phyloP scores from a whole-genome alignment of 2,888 invertebrate genomes.

The Cerastoderma edule region DNA sequence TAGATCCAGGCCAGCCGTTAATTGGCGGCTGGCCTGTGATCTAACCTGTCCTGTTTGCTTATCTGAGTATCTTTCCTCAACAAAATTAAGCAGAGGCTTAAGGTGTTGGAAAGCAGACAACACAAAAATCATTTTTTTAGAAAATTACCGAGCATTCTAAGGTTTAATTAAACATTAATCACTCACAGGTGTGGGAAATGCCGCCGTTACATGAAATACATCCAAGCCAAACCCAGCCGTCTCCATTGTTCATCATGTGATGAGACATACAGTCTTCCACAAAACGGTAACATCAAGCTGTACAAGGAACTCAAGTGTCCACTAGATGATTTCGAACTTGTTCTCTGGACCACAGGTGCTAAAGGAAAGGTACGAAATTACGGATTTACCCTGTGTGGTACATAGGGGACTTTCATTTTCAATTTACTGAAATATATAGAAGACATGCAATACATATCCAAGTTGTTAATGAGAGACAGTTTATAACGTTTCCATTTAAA shows the following conservation, averaged over 20 bases:
- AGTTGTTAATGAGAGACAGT: too few relatives aligned
- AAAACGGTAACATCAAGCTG: conserved; percentile 93
- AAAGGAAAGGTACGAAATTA: conserved; percentile 89
- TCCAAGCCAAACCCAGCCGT: conserved; percentile 95
- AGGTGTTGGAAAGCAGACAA: background rate
- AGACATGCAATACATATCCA: too few relatives aligned
- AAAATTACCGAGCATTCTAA: too few relatives aligned
- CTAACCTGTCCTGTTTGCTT: too few relatives aligned
- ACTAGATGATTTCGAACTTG: conserved; percentile 97
- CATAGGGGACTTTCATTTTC: background rate
- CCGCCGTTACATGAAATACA: conserved; percentile 98
- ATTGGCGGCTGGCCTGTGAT: too few relatives aligned
- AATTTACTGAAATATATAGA: too few relatives aligned
- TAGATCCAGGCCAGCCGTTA: too few relatives aligned
- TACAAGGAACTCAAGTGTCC: conserved; percentile 98
- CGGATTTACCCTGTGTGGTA: background rate
- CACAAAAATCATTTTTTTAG: too few relatives aligned
- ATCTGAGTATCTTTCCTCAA: too few relatives aligned
- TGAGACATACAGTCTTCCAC: conserved; percentile 96
- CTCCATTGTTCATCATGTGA: conserved; percentile 98
- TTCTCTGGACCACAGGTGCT: conserved; percentile 96
- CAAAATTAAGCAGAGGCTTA: too few relatives aligned
- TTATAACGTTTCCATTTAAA: too few relatives aligned
- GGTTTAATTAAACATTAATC: too few relatives aligned
- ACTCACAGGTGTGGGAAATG: conserved; percentile 91